Evolutionary conservation across 2,113 vertebrate species (phyloP), one percentile per base, ranked within the genome.

Genomic region (Monopterus albus): DNA sequence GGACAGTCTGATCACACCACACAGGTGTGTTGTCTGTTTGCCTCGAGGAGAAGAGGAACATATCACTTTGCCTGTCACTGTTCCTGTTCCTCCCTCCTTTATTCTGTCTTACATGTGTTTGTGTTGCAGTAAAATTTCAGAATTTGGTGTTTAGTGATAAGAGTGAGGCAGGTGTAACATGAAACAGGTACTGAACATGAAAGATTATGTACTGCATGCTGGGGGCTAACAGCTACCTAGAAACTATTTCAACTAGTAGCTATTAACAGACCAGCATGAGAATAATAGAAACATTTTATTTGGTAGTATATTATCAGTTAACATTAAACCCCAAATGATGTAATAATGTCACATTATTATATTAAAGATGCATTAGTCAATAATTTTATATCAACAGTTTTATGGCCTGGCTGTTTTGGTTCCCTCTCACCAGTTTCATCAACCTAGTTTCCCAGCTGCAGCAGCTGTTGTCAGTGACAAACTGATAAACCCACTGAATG

Each of bases 1-100:
- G 65, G 68, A 79, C 60, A 68, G 61, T 77, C 56, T 75, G 69
- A 84, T 88, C 76, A 87, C 77, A 79, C 74, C 39, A 60, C 15
- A 43, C 66, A 66, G 66, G 70, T 85, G 65, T 75, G 43, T n/a
- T 70, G 33, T 75, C 75, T 52, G 46, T 66, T 45, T 72, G 43
- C 57, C 67, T 67, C 7, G 17, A 64, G 52, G 35, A 75, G 61
- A 25, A 31, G 56, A 66, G 31, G 69, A 72, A 69, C 62, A 78
- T 23, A 51, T 68, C 65, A 36, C 65, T 82, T 60, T 71, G 20
- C 28, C 49, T 47, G 10, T 21, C 51, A 63, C 43, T n/a, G n/a
- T 20, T 52, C 45, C 29, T 46, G 14, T 18, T 60, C 25, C 26
- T 40, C 9, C 29, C 26, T 69, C 26, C 4, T 17, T 59, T 13